Conservation (phyloP, 1,140 invertebrate species). For the Aphis gossypii region DNA sequence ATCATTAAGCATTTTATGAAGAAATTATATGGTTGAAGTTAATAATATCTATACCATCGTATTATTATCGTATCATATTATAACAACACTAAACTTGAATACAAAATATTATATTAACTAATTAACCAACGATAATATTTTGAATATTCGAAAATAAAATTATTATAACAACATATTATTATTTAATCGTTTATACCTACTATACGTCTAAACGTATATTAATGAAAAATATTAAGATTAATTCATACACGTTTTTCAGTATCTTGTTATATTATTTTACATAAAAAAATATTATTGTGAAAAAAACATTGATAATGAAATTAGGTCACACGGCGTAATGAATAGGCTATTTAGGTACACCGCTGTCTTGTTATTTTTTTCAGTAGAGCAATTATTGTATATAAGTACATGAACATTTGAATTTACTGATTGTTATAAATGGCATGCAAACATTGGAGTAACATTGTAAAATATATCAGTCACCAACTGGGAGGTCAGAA, state of each 20-base stretch:
- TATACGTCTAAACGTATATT: not conserved
- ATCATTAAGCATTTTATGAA: not conserved
- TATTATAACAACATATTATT: not conserved
- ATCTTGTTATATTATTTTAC: not conserved
- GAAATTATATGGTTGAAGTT: not conserved
- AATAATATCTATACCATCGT: no score
- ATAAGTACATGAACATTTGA: not conserved
- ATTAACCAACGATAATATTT: not conserved
- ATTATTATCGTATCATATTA: not conserved
- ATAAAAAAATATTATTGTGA: not conserved
- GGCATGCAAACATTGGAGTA: not conserved
- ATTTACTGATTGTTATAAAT: not conserved
- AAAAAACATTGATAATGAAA: not conserved
- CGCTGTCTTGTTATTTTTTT: not conserved
- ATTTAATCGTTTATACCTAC: not conserved
- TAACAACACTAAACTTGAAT: not conserved
- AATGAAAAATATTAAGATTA: not conserved
- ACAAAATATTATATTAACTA: not conserved
- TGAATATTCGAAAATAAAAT: not conserved
- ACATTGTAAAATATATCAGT: not conserved
- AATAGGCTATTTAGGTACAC: not conserved
- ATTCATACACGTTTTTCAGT: not conserved
- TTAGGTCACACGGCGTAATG: not conserved
- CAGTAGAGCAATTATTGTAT: not conserved
- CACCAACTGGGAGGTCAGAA: accelerated